Conservation (phyloP, 2,113 vertebrate genomes). For the Bufo gargarizans region DNA sequence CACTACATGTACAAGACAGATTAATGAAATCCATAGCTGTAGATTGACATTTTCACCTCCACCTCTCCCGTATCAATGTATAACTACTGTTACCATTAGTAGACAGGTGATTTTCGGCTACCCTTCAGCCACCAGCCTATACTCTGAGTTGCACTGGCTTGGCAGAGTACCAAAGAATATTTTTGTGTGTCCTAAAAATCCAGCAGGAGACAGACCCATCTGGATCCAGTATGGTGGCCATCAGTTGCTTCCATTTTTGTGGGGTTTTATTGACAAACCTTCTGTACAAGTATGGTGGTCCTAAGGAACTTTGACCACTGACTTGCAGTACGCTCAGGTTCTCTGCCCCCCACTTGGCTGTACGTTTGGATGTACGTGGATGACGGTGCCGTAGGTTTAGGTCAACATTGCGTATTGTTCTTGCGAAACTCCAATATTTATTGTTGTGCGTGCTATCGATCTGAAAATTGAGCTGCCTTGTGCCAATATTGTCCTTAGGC, state of each 20-base stretch:
- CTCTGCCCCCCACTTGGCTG: background rate
- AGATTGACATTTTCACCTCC: background rate
- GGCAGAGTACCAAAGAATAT: background rate
- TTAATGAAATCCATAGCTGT: background rate
- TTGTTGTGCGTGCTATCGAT: slow-evolving; percentile 42
- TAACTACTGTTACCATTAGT: background rate
- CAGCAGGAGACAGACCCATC: background rate
- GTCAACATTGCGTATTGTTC: slow-evolving; percentile 36
- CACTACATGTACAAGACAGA: background rate
- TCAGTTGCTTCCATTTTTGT: too few relatives aligned
- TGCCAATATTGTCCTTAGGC: slow-evolving; percentile 55
- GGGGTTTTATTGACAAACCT: too few relatives aligned
- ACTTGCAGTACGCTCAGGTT: background rate
- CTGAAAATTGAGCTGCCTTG: slow-evolving; percentile 49
- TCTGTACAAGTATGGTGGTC: too few relatives aligned
- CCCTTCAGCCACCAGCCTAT: background rate
- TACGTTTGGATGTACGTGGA: slow-evolving; percentile 22
- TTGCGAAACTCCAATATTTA: slow-evolving; percentile 54
- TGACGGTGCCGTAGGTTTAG: background rate
- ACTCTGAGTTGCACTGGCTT: background rate
- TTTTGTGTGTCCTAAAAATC: background rate
- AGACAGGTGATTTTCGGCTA: background rate
- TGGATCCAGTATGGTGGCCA: background rate
- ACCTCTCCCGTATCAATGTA: too few relatives aligned
- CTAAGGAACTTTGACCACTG: background rate